Conservation (phyloP, 1,140 invertebrate genomes). For the Meloidogyne hapla region DNA sequence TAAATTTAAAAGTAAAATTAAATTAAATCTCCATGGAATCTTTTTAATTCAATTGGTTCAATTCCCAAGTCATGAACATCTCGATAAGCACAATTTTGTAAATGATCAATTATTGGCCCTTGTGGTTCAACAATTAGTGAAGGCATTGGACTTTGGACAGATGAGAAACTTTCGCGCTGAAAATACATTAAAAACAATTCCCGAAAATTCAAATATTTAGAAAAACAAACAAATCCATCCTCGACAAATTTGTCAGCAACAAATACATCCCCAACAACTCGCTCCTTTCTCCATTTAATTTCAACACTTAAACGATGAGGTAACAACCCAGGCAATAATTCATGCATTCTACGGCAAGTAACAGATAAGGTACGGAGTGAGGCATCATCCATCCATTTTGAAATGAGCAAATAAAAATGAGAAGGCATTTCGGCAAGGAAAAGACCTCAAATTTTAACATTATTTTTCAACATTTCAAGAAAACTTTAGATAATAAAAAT, state of each 20-base stretch:
- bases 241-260: too few relatives aligned
- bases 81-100: background rate
- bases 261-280: too few relatives aligned
- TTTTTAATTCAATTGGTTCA: background rate
- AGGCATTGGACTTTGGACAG: background rate
- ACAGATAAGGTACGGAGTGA: conserved; percentile 8
- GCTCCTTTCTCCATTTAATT: background rate
- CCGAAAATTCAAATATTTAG: background rate
- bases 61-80: background rate
- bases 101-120: conserved; percentile 19
- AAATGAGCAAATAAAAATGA: conserved; percentile 14
- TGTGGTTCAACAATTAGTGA: conserved; percentile 9
- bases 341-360: conserved; percentile 8
- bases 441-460: background rate
- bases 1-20: too few relatives aligned
- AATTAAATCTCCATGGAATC: background rate
- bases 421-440: background rate
- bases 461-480: too few relatives aligned
- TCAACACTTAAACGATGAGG: conserved; percentile 1
- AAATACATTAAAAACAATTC: background rate
- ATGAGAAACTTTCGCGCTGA: background rate
- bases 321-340: background rate
- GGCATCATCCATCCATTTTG: conserved; percentile 12
- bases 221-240: background rate
- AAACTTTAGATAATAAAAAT: too few relatives aligned